phyloP scores from a whole-genome alignment of 2,888 invertebrate genomes.

The Brenthis daphne region DNA sequence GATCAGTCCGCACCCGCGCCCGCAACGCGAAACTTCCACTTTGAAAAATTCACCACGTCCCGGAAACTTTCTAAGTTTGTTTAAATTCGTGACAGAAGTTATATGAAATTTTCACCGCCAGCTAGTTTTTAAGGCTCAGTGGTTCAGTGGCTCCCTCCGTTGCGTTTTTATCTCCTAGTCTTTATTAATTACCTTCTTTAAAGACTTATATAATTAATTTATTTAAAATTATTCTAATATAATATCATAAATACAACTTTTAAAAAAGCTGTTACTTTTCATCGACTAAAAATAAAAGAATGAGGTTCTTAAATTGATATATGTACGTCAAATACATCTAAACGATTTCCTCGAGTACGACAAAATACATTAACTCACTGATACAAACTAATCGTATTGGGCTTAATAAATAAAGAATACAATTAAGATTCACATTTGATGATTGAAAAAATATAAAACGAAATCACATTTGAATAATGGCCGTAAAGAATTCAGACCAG shows the following conservation, averaged over 20 bases:
- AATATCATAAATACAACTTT: too few relatives aligned
- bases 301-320: too few relatives aligned
- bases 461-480: slow-evolving; percentile 33
- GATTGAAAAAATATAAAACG: slow-evolving; percentile 19
- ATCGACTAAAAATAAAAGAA: too few relatives aligned
- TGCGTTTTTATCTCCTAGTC: slow-evolving; percentile 6
- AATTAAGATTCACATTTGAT: slow-evolving; percentile 1
- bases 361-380: too few relatives aligned
- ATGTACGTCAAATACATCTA: too few relatives aligned
- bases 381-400: too few relatives aligned
- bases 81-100: slow-evolving; percentile 39
- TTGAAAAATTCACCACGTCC: slow-evolving; percentile 43
- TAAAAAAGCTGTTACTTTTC: too few relatives aligned
- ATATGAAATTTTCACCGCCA: slow-evolving; percentile 39
- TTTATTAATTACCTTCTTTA: background rate
- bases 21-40: slow-evolving; percentile 25
- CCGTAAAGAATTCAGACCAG: slow-evolving; percentile 28
- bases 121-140: slow-evolving; percentile 28
- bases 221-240: too few relatives aligned
- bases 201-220: too few relatives aligned
- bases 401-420: background rate
- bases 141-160: slow-evolving; percentile 11
- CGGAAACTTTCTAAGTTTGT: slow-evolving; percentile 38
- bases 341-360: too few relatives aligned
- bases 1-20: background rate